phyloP scores from a whole-genome alignment of 2,113 vertebrate genomes.

The Odocoileus virginianus region DNA sequence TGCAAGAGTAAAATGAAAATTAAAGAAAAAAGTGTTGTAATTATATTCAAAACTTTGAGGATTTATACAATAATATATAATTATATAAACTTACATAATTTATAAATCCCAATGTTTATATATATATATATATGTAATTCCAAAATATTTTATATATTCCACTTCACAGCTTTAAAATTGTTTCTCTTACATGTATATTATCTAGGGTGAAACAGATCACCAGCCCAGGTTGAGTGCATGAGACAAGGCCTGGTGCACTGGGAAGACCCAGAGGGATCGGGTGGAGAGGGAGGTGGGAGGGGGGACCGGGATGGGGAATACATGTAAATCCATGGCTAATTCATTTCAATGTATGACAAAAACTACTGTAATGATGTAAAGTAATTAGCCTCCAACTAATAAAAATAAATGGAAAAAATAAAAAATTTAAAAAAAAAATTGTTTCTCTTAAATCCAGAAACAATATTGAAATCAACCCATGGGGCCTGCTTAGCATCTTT shows the following conservation, averaged over 20 bases:
- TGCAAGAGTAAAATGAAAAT: neutral
- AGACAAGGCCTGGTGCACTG: too few species aligned
- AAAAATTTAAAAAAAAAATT: neutral
- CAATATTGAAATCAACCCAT: neutral
- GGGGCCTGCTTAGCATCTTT: neutral
- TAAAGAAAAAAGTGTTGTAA: neutral
- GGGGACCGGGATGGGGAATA: too few species aligned
- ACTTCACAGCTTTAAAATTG: neutral
- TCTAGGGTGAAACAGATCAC: too few species aligned
- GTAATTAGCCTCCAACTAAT: too few species aligned
- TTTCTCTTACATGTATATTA: neutral
- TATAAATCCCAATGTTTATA: neutral
- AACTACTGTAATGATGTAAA: too few species aligned
- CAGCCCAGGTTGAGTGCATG: too few species aligned
- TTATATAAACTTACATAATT: neutral
- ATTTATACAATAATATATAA: neutral
- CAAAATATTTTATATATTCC: neutral
- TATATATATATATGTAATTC: neutral
- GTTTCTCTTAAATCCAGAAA: constrained; percentile 5
- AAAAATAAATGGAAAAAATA: too few species aligned
- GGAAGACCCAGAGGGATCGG: too few species aligned
- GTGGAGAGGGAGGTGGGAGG: too few species aligned
- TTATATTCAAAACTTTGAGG: neutral
- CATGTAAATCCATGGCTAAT: too few species aligned
- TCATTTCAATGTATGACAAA: too few species aligned